These are phyloP conservation scores for Leucopsar rothschildi DNA, from an alignment of 2,113 vertebrate species.

Conservation along the genomic window DNA sequence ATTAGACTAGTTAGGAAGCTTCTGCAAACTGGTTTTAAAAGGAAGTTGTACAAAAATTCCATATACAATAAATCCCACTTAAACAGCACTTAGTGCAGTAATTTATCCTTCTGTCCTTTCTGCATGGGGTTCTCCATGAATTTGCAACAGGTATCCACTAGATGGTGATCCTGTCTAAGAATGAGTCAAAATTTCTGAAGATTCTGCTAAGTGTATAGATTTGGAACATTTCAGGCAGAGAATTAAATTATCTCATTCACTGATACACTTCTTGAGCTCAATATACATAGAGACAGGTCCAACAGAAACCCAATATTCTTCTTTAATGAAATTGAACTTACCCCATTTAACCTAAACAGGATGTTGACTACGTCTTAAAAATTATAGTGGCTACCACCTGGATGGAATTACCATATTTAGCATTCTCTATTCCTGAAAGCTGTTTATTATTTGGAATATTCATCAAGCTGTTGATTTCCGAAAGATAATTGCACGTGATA, in stretches of 20 bases:
- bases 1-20: not conserved
- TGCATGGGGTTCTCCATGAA: not conserved
- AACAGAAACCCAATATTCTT: not conserved
- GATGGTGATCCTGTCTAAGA: constrained; percentile 18
- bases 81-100: not conserved
- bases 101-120: not conserved
- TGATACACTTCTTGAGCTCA: not conserved
- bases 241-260: not conserved
- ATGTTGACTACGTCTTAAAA: not conserved
- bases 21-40: not conserved
- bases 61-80: not conserved
- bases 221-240: not conserved
- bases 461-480: not conserved
- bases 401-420: not conserved
- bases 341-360: not conserved
- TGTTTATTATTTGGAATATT: not conserved
- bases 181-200: not conserved
- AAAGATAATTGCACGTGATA: not conserved
- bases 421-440: not conserved
- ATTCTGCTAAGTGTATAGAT: not conserved
- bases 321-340: not conserved
- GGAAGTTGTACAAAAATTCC: not conserved
- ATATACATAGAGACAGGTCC: not conserved
- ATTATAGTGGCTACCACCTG: not conserved
- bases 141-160: constrained; percentile 20